These are phyloP conservation scores for Hemibagrus wyckioides DNA, from an alignment of 2,113 vertebrate species.

Conservation along the genomic window DNA sequence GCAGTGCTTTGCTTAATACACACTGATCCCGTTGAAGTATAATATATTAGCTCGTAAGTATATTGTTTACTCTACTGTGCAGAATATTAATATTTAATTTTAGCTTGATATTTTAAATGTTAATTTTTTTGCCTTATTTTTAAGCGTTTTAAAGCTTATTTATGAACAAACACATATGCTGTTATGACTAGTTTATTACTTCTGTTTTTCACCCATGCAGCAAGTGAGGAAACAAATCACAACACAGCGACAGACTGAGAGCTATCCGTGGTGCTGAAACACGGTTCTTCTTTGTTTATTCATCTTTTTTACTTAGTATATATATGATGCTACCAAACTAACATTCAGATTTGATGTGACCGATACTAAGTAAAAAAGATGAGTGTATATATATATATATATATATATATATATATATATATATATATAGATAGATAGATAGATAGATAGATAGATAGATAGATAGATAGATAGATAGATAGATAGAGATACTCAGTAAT, in stretches of 20 bases:
- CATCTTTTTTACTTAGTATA: too few species aligned
- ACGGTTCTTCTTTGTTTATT: neutral
- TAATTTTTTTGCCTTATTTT: neutral
- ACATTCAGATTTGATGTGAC: too few species aligned
- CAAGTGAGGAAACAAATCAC: too few species aligned
- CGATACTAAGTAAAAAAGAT: too few species aligned
- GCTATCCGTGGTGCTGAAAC: neutral
- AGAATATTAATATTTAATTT: neutral
- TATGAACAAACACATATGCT: neutral
- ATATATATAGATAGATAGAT: too few species aligned
- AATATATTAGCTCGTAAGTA: neutral
- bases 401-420: too few species aligned
- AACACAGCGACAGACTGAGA: neutral
- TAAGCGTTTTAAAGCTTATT: neutral
- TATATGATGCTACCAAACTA: too few species aligned
- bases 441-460: too few species aligned
- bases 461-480: too few species aligned
- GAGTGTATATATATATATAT: too few species aligned
- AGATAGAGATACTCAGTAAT: too few species aligned
- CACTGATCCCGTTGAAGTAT: neutral
- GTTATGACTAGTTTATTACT: neutral
- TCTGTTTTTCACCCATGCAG: neutral
- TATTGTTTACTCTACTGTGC: neutral
- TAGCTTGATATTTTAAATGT: neutral
- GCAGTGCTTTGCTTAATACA: neutral